A percentile compares a stretch with the other conserved stretches of the same genome.
Conservation (phyloP, 2,888 invertebrate genomes). For the Pyrrhia umbra region DNA sequence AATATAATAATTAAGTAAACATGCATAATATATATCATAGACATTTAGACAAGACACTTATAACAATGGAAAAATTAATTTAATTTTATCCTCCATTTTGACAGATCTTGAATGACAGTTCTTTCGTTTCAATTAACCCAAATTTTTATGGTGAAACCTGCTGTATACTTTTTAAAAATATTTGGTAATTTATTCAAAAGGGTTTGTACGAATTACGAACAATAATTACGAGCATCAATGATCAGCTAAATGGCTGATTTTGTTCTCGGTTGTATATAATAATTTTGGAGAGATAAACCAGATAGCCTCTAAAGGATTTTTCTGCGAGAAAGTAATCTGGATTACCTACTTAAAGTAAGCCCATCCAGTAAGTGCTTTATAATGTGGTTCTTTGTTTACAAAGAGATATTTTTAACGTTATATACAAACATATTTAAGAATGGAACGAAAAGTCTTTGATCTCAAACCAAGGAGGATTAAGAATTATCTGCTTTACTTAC, state of each 20-base stretch:
- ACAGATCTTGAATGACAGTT: too few relatives aligned
- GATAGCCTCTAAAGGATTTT: conserved; percentile 13
- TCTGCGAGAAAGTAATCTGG: conserved; percentile 36
- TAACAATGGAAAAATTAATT: too few relatives aligned
- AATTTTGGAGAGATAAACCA: conserved; percentile 1
- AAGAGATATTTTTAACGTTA: conserved; percentile 33
- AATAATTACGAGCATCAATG: neutral
- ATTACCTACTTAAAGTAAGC: conserved; percentile 43
- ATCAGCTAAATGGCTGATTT: neutral
- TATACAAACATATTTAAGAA: conserved; percentile 26
- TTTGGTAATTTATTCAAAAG: too few relatives aligned
- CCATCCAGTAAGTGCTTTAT: conserved; percentile 29
- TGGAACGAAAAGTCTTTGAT: conserved; percentile 27
- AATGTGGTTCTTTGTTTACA: conserved; percentile 38
- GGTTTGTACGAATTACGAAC: too few relatives aligned
- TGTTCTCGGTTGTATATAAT: conserved; percentile 5
- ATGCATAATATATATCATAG: too few relatives aligned
- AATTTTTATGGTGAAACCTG: too few relatives aligned
- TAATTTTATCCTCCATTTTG: too few relatives aligned
- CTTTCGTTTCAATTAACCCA: too few relatives aligned
- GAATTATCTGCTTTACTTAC: conserved; percentile 1
- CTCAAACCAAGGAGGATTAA: conserved; percentile 6
- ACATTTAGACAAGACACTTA: too few relatives aligned
- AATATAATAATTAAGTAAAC: too few relatives aligned
- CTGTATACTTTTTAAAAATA: too few relatives aligned